Evolutionary conservation across 2,113 vertebrate genomes (phyloP).

Genomic region (Cyprinodon brontotheroides): DNA sequence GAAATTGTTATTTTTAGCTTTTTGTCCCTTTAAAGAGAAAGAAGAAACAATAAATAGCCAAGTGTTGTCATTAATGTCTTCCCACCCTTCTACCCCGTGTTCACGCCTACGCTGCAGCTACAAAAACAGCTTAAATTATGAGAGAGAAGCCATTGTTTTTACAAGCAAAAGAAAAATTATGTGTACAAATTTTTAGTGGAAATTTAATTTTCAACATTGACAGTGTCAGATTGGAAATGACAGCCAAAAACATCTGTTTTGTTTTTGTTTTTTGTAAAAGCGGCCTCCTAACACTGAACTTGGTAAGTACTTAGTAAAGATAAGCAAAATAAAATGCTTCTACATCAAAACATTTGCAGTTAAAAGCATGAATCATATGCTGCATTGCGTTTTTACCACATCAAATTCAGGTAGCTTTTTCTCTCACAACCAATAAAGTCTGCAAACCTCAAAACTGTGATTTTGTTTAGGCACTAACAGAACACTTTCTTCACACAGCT

Average conservation of each 20-base stretch:
- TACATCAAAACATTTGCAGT: background rate
- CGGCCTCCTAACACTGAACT: background rate
- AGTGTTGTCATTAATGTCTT: conserved; percentile 39
- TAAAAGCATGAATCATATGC: background rate
- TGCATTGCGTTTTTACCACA: background rate
- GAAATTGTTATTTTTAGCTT: conserved; percentile 36
- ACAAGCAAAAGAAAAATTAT: conserved; percentile 47
- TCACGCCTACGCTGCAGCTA: conserved; percentile 33
- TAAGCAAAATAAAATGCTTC: background rate
- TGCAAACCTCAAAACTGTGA: background rate
- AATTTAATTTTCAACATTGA: conserved; percentile 32
- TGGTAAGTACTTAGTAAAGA: background rate
- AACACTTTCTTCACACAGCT: background rate
- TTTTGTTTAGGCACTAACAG: background rate
- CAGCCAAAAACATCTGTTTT: conserved; percentile 5
- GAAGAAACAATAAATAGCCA: conserved; percentile 54
- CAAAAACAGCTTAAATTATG: conserved; percentile 39
- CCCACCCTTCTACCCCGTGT: conserved; percentile 22
- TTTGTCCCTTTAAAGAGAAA: conserved; percentile 31
- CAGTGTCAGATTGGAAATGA: conserved; percentile 23
- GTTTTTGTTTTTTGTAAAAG: background rate
- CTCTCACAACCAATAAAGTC: background rate
- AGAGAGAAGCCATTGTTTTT: conserved; percentile 51
- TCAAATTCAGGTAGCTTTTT: background rate
- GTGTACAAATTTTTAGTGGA: conserved; percentile 41